Percentiles rank a stretch among this genome's conserved stretches.
Evolutionary conservation across 2,113 vertebrate genomes (phyloP).

Genomic region (Takifugu flavidus): DNA sequence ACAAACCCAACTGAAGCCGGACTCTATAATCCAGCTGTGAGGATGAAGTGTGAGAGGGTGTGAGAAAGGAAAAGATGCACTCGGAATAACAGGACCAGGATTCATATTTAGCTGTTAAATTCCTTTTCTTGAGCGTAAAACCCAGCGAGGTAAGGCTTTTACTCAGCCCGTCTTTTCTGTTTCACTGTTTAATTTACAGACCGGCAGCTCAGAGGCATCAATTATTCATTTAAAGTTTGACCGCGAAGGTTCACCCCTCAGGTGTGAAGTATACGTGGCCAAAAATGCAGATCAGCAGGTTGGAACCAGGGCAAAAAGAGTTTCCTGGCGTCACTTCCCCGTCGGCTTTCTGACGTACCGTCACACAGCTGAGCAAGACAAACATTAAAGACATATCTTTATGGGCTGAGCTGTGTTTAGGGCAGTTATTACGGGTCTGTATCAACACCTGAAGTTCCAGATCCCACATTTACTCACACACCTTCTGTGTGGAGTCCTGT

Average conservation of each 20-base stretch:
- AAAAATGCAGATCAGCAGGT: constrained; percentile 69
- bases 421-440: too few relatives aligned
- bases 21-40: constrained; percentile 9
- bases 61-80: constrained; percentile 18
- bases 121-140: constrained; percentile 3
- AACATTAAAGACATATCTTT: not conserved
- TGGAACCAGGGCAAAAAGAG: constrained; percentile 1
- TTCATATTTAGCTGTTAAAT: not conserved
- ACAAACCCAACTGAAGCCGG: constrained; percentile 9
- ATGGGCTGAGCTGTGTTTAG: too few relatives aligned
- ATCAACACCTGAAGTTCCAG: constrained; percentile 14
- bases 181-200: too few relatives aligned
- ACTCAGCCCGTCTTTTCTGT: not conserved
- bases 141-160: constrained; percentile 21
- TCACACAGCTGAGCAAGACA: too few relatives aligned
- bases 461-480: constrained; percentile 30
- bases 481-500: constrained; percentile 44
- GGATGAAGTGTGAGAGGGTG: constrained; percentile 16
- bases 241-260: constrained; percentile 22
- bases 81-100: constrained; percentile 7
- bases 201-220: too few relatives aligned
- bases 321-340: not conserved
- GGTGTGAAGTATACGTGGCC: constrained; percentile 12
- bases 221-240: not conserved
- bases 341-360: too few relatives aligned